phyloP scores from a whole-genome alignment of 1,140 invertebrate genomes.

The Laupala kohalensis region DNA sequence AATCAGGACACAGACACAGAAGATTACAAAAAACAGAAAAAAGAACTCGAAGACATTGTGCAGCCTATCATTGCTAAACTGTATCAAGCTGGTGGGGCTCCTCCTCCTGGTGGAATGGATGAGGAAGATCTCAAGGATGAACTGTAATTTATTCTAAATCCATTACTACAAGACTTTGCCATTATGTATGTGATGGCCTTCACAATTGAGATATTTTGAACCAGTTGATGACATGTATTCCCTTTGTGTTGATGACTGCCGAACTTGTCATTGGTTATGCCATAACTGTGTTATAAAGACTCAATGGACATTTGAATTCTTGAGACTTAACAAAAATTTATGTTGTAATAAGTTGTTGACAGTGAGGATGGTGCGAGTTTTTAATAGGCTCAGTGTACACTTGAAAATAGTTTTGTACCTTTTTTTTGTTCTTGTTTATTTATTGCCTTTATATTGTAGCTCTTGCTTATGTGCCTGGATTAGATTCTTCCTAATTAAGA shows the following conservation, averaged over 20 bases:
- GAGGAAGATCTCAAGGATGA: constrained; percentile 71
- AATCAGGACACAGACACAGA: constrained; percentile 89
- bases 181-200: too few relatives aligned
- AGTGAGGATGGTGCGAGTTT: too few relatives aligned
- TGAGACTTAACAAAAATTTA: too few relatives aligned
- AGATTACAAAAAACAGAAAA: constrained; percentile 94
- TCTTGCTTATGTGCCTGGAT: neutral
- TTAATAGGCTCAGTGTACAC: too few relatives aligned
- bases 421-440: neutral
- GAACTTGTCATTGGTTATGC: too few relatives aligned
- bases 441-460: neutral
- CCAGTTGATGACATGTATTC: too few relatives aligned
- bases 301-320: too few relatives aligned
- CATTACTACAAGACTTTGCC: too few relatives aligned
- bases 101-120: constrained; percentile 47
- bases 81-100: constrained; percentile 70
- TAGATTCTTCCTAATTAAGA: neutral
- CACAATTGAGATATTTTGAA: too few relatives aligned
- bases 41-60: constrained; percentile 86
- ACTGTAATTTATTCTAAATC: constrained; percentile 46
- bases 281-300: too few relatives aligned
- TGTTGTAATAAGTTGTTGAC: too few relatives aligned
- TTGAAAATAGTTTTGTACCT: neutral
- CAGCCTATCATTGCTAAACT: constrained; percentile 96
- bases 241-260: too few relatives aligned